Percentiles rank a stretch among this genome's conserved stretches.
These are phyloP conservation scores for Ennomos quercinarius DNA, from an alignment of 2,888 invertebrate genomes.

Conservation along the genomic window DNA sequence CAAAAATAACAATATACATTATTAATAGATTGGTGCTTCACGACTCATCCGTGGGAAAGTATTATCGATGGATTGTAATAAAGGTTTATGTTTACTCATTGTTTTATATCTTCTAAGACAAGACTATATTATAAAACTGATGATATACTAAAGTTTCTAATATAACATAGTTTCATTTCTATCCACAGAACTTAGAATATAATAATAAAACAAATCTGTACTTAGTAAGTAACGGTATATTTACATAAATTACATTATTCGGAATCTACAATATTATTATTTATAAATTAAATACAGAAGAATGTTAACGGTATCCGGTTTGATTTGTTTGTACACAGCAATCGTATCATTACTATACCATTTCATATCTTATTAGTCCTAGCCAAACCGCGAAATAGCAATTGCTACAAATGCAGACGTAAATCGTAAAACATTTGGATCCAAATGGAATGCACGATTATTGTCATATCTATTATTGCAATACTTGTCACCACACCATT, in stretches of 20 bases:
- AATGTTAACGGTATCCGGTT: neutral
- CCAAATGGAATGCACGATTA: constrained; percentile 51
- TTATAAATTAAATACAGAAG: constrained; percentile 12
- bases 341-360: too few relatives aligned
- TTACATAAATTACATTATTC: constrained; percentile 24
- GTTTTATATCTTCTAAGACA: constrained; percentile 66
- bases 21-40: constrained; percentile 64
- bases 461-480: constrained; percentile 28
- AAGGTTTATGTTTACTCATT: constrained; percentile 68
- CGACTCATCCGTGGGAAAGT: constrained; percentile 59
- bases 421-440: constrained; percentile 20
- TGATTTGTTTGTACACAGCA: too few relatives aligned
- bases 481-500: constrained; percentile 24
- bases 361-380: neutral
- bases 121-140: constrained; percentile 75
- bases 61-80: constrained; percentile 71
- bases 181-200: constrained; percentile 4
- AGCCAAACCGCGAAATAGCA: neutral
- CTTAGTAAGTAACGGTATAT: constrained; percentile 29
- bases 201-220: constrained; percentile 19
- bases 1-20: constrained; percentile 14
- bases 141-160: constrained; percentile 81
- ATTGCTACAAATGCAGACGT: constrained; percentile 9
- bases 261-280: constrained; percentile 13
- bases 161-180: constrained; percentile 64